Conservation (phyloP, 2,113 vertebrate species). For the Equus quagga region DNA sequence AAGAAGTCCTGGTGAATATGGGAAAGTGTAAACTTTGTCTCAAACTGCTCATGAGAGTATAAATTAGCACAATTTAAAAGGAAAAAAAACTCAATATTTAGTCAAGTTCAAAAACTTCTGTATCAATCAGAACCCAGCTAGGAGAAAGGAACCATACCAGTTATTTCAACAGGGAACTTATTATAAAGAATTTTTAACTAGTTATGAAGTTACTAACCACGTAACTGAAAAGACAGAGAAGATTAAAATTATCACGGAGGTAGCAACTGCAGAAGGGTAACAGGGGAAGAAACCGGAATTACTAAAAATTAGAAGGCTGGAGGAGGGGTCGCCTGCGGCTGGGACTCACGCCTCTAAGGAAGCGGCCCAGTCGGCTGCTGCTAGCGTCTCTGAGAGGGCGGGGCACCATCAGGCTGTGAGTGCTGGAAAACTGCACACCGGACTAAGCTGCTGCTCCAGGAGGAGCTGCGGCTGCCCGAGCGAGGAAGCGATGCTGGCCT, state of each 20-base stretch:
- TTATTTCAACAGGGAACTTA: slow-evolving; percentile 28
- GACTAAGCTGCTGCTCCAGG: neutral
- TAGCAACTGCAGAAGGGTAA: neutral
- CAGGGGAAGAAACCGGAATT: slow-evolving; percentile 20
- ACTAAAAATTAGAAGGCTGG: slow-evolving; percentile 13
- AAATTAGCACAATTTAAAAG: neutral
- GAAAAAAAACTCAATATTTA: neutral
- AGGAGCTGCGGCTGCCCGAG: neutral
- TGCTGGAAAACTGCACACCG: neutral
- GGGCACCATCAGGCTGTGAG: neutral
- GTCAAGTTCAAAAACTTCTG: neutral
- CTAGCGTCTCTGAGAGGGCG: neutral
- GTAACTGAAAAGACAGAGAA: slow-evolving; percentile 9
- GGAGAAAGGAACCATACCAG: neutral
- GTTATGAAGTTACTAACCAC: slow-evolving; percentile 1
- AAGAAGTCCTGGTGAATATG: neutral
- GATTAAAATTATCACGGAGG: slow-evolving; percentile 23
- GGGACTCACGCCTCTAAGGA: neutral
- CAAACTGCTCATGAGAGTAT: neutral
- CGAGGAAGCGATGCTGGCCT: neutral
- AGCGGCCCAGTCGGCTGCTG: neutral
- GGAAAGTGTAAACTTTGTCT: slow-evolving; percentile 20
- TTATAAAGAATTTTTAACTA: neutral
- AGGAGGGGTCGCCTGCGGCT: neutral
- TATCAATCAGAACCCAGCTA: neutral